Base-by-base conservation (phyloP, 2,113 vertebrate species). In the Pteruthius melanotis region DNA sequence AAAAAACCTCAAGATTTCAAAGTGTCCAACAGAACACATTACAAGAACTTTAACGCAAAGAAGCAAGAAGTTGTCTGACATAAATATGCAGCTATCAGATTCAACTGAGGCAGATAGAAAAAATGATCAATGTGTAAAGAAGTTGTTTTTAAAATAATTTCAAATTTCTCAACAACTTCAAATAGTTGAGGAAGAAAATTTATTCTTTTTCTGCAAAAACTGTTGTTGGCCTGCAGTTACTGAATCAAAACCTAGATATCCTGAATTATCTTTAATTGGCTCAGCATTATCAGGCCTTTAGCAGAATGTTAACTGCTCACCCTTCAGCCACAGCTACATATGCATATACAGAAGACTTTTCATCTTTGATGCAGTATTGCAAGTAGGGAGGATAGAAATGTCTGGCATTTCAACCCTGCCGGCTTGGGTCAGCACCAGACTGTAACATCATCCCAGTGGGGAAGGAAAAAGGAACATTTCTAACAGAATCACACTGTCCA, bases 251-350 rank as follows among this genome's bases (percentile, higher is more conserved):
- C 30, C 35, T 70, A 86, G 65, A 70, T 59, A 83, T 49, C 50
- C 68, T 81, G 77, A 88, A 81, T 94, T 92, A 68, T 79, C 40
- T 90, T 94, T 92, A 90, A 91, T 77, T 96, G 75, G 68, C 45
- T 87, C n/a, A 47, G 15, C 49, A 56, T 75, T 87, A 50, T 71
- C 31, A 66, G 35, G 16, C 30, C 53, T 60, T 82, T 54, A 68
- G 24, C 61, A 72, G 78, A 74, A 88, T 3, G 5, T 16, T 45
- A 94, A 87, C 76, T 85, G 83, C 83, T 97, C 53, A 59, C 28
- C 63, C 52, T n/a, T 75, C 69, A 89, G 89, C 52, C 57, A 59
- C 54, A 37, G 54, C 45, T 70, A 53, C 22, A 61, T 19, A 44
- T n/a, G 47, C 10, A 35, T 30, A 15, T 15, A 49, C 5, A 13